Evolutionary conservation across 2,113 vertebrate species (phyloP).

Genomic region (Tursiops truncatus): DNA sequence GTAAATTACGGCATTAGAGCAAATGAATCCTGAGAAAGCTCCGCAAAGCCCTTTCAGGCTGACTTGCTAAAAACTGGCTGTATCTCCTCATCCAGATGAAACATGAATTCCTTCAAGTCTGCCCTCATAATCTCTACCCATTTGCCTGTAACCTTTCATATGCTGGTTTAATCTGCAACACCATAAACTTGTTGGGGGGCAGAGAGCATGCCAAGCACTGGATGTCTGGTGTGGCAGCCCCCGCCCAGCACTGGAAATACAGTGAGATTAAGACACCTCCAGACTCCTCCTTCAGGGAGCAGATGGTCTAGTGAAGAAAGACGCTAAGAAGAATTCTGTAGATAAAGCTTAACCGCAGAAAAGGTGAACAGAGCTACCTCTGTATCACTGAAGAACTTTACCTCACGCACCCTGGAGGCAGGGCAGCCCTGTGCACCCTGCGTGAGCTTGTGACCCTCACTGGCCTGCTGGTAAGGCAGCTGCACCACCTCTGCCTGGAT

Average conservation of each 20-base stretch:
- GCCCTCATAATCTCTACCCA: background rate
- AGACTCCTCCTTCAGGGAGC: background rate
- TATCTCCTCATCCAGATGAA: background rate
- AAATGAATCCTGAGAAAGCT: no score
- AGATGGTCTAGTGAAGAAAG: background rate
- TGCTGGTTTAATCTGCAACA: background rate
- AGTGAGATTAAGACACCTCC: fast-evolving
- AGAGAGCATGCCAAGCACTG: no score
- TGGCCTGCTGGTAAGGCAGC: background rate
- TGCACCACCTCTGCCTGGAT: background rate
- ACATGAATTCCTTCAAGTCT: fast-evolving
- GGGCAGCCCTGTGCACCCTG: background rate
- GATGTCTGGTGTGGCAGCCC: no score
- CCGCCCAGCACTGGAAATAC: fast-evolving
- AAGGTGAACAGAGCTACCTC: background rate
- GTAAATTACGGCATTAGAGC: background rate
- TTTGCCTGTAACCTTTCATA: background rate
- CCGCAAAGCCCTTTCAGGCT: background rate
- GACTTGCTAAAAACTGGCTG: no score
- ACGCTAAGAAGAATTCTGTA: fast-evolving
- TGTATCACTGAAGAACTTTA: fast-evolving
- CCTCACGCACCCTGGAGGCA: fast-evolving
- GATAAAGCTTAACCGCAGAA: background rate
- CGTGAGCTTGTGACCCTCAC: background rate
- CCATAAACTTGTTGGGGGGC: background rate